A percentile compares a stretch with the other conserved stretches of the same genome.
phyloP scores from a whole-genome alignment of 2,797 vertebrate genomes.

The Darevskia mixta region DNA sequence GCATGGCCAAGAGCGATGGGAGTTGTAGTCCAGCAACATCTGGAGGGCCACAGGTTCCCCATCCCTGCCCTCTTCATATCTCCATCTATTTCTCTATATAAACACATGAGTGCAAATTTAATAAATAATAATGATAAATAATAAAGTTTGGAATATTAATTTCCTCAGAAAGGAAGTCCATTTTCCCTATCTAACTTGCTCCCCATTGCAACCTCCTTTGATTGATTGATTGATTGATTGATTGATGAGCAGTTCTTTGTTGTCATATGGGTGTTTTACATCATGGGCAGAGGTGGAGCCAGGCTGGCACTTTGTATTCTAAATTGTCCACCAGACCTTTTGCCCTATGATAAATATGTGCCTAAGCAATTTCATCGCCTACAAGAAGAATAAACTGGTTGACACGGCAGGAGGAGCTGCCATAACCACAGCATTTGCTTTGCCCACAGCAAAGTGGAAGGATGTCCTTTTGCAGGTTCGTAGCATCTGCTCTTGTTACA shows the following conservation, averaged over 20 bases:
- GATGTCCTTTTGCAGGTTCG: neutral
- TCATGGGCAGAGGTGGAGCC: neutral
- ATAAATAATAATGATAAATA: too few relatives aligned
- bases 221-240: too few relatives aligned
- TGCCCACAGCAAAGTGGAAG: neutral
- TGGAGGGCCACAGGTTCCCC: too few relatives aligned
- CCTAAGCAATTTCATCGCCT: neutral
- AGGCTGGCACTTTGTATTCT: neutral
- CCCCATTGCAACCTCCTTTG: neutral
- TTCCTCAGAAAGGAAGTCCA: too few relatives aligned
- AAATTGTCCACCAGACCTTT: neutral
- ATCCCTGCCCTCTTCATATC: too few relatives aligned
- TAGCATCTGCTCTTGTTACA: neutral
- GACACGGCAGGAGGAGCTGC: rapidly evolving
- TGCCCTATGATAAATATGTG: neutral
- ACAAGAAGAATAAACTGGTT: neutral
- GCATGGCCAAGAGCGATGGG: too few relatives aligned
- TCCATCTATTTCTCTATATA: too few relatives aligned
- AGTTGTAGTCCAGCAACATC: too few relatives aligned
- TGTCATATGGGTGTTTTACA: neutral
- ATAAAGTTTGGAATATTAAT: too few relatives aligned
- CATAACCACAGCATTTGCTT: rapidly evolving
- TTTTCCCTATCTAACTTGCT: neutral
- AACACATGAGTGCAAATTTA: too few relatives aligned
- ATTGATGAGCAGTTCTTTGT: neutral